Evolutionary conservation across 2,888 invertebrate species (phyloP).

Genomic region (Agrotis clavis): DNA sequence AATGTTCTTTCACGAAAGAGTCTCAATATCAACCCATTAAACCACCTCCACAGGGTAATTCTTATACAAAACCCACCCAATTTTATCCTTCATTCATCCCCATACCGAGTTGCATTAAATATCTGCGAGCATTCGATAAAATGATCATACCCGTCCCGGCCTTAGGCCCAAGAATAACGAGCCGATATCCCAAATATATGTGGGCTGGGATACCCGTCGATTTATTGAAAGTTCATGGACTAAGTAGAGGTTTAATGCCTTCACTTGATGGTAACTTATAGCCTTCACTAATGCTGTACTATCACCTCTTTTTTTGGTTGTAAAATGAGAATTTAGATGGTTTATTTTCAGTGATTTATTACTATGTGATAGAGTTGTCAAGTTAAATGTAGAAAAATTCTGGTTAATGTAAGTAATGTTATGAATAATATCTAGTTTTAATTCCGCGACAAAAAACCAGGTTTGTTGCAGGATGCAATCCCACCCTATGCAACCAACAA

Average conservation of each 20-base stretch:
- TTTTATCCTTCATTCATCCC: conserved; percentile 35
- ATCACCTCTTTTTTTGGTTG: conserved; percentile 18
- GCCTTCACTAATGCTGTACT: conserved; percentile 18
- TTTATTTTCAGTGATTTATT: background rate
- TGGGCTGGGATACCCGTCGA: conserved; percentile 36
- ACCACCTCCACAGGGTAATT: conserved; percentile 3
- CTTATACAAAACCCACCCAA: conserved; percentile 23
- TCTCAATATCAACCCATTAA: conserved; percentile 19
- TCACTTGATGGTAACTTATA: conserved; percentile 49
- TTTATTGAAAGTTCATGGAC: conserved; percentile 55
- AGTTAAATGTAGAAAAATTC: background rate
- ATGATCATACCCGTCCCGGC: conserved; percentile 47
- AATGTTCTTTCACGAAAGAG: background rate
- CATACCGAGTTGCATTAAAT: conserved; percentile 53
- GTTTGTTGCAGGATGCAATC: no score
- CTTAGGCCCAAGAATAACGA: conserved; percentile 48
- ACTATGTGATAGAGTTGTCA: background rate
- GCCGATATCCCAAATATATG: conserved; percentile 53
- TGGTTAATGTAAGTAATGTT: no score
- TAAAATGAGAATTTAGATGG: background rate
- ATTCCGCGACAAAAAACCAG: no score
- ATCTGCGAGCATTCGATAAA: conserved; percentile 54
- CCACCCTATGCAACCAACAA: no score
- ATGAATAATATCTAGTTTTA: no score
- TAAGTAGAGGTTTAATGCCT: conserved; percentile 51